Evolutionary conservation across 2,113 vertebrate species (phyloP).

Genomic region (Plestiodon gilberti): DNA sequence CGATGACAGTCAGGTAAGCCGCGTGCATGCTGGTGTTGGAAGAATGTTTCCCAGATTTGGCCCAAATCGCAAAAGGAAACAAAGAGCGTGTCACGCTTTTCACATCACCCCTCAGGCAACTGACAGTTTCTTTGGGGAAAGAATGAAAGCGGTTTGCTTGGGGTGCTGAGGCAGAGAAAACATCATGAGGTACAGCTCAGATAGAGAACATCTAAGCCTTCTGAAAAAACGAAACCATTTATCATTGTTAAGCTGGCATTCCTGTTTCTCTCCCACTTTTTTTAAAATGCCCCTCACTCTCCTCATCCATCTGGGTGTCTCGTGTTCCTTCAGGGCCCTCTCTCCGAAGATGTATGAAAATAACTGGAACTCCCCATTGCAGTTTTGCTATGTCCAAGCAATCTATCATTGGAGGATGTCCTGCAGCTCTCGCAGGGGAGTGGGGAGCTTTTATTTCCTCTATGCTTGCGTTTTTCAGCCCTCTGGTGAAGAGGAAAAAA

Average conservation of each 20-base stretch:
- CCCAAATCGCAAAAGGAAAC: conserved; percentile 4
- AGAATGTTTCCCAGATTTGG: conserved; percentile 17
- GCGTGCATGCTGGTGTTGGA: not conserved
- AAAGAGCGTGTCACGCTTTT: conserved; percentile 12
- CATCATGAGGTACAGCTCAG: conserved; percentile 4
- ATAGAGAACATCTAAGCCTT: conserved; percentile 5
- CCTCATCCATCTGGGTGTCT: rapidly evolving
- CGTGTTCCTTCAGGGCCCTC: not conserved
- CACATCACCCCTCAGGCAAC: not conserved
- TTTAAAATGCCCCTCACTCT: not conserved
- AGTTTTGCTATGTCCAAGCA: not conserved
- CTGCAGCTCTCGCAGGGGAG: not conserved
- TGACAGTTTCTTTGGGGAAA: conserved; percentile 11
- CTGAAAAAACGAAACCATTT: not conserved
- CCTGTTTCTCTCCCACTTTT: not conserved
- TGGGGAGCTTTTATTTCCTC: conserved; percentile 4
- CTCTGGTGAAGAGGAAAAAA: not conserved
- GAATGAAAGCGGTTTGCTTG: not conserved
- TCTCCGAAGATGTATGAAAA: conserved; percentile 10
- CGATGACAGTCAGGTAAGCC: not conserved
- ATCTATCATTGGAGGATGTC: not conserved
- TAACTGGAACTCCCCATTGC: not conserved
- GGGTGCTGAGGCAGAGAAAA: rapidly evolving
- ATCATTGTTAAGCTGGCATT: conserved; percentile 7
- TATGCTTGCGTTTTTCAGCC: rapidly evolving